These are phyloP conservation scores for Dallia pectoralis DNA, from an alignment of 2,797 vertebrate genomes.

Conservation along the genomic window DNA sequence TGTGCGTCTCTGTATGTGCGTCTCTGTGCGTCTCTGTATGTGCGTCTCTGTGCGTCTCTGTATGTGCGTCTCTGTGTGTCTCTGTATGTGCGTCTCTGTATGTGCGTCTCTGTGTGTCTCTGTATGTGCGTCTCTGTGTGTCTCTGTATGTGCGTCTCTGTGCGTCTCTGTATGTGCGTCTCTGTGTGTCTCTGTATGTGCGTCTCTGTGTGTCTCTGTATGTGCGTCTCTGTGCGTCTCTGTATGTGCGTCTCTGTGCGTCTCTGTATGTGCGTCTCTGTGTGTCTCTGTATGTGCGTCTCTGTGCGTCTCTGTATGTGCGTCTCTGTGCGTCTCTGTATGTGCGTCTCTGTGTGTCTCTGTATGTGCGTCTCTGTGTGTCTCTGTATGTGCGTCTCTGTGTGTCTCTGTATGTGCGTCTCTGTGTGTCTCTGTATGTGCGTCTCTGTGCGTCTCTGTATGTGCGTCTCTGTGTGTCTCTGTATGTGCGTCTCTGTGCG, in stretches of 20 bases:
- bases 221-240: background rate
- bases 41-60: background rate
- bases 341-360: background rate
- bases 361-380: background rate
- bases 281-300: background rate
- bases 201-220: no score
- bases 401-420: background rate
- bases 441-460: background rate
- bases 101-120: no score
- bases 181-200: background rate
- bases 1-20: no score
- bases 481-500: background rate
- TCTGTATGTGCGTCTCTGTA: background rate
- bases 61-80: background rate
- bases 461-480: background rate
- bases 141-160: background rate
- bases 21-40: background rate
- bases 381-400: background rate
- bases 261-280: no score
- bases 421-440: no score
- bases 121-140: background rate
- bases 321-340: no score
- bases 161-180: background rate
- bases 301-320: background rate
- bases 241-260: no score